Percentiles rank a stretch among this genome's conserved stretches.
Conservation (phyloP, 2,888 invertebrate genomes). For the Philaethria dido region DNA sequence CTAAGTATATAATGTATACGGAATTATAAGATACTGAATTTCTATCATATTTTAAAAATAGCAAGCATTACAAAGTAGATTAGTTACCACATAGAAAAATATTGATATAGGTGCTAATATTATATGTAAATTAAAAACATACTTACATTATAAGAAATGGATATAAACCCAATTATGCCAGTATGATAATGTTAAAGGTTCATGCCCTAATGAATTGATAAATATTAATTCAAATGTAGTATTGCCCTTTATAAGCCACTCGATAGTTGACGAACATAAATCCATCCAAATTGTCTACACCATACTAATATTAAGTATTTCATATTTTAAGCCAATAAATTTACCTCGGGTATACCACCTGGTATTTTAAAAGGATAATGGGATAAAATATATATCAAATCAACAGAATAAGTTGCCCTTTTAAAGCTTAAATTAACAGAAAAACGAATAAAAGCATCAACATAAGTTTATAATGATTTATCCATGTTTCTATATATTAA, state of each 20-base stretch:
- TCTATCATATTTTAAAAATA: neutral
- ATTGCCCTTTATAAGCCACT: slow-evolving; percentile 48
- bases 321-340: slow-evolving; percentile 7
- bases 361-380: slow-evolving; percentile 15
- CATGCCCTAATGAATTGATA: slow-evolving; percentile 45
- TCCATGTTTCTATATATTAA: too few relatives aligned
- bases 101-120: neutral
- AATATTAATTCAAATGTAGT: slow-evolving; percentile 51
- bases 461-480: too few relatives aligned
- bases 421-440: neutral
- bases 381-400: neutral
- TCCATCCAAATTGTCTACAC: slow-evolving; percentile 43
- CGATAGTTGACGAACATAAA: slow-evolving; percentile 46
- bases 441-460: too few relatives aligned
- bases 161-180: slow-evolving; percentile 26
- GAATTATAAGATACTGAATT: neutral
- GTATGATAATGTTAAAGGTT: slow-evolving; percentile 35
- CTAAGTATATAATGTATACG: too few relatives aligned
- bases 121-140: slow-evolving; percentile 1
- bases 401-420: neutral
- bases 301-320: slow-evolving; percentile 14
- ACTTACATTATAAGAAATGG: neutral
- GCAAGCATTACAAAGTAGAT: too few relatives aligned
- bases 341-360: slow-evolving; percentile 1
- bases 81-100: neutral